Conservation (phyloP, 2,888 invertebrate species). For the Eulithis prunata region DNA sequence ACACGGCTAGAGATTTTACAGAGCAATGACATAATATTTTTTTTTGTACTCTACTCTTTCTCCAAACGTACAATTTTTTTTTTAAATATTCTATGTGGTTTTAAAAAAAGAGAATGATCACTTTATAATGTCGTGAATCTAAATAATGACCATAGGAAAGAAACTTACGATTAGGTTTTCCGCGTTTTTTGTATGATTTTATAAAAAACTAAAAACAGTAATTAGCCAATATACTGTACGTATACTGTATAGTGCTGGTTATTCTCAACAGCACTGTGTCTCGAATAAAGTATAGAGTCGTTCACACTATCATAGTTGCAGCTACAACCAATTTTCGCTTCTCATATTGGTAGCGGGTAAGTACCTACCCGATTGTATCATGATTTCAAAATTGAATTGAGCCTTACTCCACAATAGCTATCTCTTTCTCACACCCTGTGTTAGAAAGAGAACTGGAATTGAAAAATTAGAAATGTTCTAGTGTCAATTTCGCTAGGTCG, state of each 20-base stretch:
- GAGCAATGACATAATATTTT: not conserved
- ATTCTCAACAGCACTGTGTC: constrained; percentile 46
- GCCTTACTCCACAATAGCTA: constrained; percentile 52
- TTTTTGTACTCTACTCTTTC: no score
- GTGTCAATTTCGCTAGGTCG: constrained; percentile 68
- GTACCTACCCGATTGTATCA: constrained; percentile 70
- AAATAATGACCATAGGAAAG: no score
- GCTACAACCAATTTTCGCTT: constrained; percentile 74
- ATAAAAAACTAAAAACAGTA: not conserved
- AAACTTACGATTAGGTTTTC: no score
- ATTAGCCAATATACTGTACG: not conserved
- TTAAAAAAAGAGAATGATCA: no score
- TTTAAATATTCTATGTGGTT: no score
- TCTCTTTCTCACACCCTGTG: constrained; percentile 43
- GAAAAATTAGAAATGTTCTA: constrained; percentile 46
- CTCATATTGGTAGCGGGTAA: constrained; percentile 79
- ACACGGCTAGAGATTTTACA: constrained; percentile 41
- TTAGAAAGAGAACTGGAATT: constrained; percentile 39
- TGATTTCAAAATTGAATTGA: constrained; percentile 77
- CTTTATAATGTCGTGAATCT: no score
- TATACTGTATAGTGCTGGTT: not conserved
- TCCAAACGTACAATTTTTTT: no score
- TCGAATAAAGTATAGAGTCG: constrained; percentile 61
- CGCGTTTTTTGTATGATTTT: no score
- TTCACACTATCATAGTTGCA: constrained; percentile 60